Conservation (phyloP, 2,888 invertebrate species). For the Halictus ligatus region DNA sequence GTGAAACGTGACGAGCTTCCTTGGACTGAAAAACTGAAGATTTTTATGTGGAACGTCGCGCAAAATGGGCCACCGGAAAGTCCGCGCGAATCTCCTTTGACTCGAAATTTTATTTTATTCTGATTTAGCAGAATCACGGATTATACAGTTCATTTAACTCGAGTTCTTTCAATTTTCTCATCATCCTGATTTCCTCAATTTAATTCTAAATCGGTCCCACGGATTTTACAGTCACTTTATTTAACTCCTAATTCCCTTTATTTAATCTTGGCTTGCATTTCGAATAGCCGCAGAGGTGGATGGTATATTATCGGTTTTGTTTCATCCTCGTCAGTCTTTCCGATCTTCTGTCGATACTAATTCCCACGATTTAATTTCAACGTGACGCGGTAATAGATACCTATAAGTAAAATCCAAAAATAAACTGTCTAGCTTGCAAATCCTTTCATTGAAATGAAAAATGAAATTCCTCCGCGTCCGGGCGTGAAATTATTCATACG, state of each 20-base stretch:
- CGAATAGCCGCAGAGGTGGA: too few relatives aligned
- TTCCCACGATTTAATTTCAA: not conserved
- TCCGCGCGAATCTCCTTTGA: not conserved
- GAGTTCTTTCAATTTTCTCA: not conserved
- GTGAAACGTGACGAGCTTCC: not conserved
- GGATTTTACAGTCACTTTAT: too few relatives aligned
- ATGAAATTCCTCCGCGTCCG: not conserved
- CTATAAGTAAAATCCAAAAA: not conserved
- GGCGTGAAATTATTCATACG: not conserved
- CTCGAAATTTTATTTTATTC: too few relatives aligned
- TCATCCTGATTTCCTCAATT: not conserved
- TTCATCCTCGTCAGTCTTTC: too few relatives aligned
- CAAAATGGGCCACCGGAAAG: not conserved
- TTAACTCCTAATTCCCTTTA: too few relatives aligned
- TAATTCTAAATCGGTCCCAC: not conserved
- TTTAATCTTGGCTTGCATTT: not conserved
- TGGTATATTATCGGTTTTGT: not conserved
- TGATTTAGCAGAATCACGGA: too few relatives aligned
- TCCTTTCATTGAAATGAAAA: not conserved
- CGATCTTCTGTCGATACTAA: not conserved
- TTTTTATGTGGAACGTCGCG: not conserved
- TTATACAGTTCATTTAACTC: too few relatives aligned
- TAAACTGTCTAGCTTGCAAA: not conserved
- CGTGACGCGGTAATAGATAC: not conserved
- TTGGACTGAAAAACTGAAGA: not conserved